phyloP scores from a whole-genome alignment of 53 echinoderm and acorn worm species.

The Apostichopus leukothele region DNA sequence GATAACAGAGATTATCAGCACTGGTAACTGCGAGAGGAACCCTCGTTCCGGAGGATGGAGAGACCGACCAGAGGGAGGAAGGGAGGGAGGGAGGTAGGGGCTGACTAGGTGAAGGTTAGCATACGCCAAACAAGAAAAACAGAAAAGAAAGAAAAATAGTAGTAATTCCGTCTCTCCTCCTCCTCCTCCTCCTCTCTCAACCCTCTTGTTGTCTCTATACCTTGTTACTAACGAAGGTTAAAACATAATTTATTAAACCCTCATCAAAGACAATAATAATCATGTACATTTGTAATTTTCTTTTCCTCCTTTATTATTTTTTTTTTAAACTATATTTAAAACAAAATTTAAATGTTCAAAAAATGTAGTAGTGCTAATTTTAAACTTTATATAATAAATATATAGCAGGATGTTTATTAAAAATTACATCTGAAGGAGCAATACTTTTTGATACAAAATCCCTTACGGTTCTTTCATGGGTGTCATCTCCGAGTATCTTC shows the following conservation, averaged over 20 bases:
- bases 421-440: slow-evolving; percentile 5
- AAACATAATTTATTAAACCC: neutral
- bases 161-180: too few species aligned
- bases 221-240: neutral
- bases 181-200: too few species aligned
- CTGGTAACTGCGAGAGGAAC: too few species aligned
- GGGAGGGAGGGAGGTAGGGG: too few species aligned
- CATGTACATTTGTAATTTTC: neutral
- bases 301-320: neutral
- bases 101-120: too few species aligned
- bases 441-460: slow-evolving; percentile 44
- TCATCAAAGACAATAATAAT: neutral
- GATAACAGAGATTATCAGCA: too few species aligned
- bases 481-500: slow-evolving; percentile 7
- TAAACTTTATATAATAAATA: slow-evolving; percentile 10
- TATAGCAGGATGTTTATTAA: neutral
- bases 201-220: neutral
- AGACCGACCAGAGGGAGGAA: too few species aligned
- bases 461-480: slow-evolving; percentile 35
- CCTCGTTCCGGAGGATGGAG: too few species aligned
- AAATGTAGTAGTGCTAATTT: slow-evolving; percentile 15
- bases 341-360: neutral
- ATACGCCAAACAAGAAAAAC: too few species aligned
- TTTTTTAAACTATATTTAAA: slow-evolving; percentile 9
- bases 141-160: too few species aligned